Evolutionary conservation across 2,113 vertebrate genomes (phyloP).

Genomic region (Micronisus gabar): DNA sequence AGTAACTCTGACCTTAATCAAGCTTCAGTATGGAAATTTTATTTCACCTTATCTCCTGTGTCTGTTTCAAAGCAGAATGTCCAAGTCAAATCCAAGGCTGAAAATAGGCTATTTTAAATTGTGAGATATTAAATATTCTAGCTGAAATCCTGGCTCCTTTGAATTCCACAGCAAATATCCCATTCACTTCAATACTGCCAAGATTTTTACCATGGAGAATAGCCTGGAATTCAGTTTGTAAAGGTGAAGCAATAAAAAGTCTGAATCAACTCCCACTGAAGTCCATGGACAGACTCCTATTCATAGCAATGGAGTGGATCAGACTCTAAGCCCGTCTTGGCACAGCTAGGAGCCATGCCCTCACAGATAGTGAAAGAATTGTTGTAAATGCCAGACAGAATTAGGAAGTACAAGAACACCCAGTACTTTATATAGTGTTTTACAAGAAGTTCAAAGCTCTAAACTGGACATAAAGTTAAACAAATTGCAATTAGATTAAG

Average conservation of each 20-base stretch:
- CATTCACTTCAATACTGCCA: neutral
- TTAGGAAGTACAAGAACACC: constrained; percentile 59
- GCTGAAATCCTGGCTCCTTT: neutral
- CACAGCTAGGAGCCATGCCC: neutral
- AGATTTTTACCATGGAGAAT: constrained; percentile 38
- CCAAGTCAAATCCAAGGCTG: neutral
- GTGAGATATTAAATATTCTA: constrained; percentile 3
- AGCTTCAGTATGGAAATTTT: constrained; percentile 26
- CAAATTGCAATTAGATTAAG: constrained; percentile 32
- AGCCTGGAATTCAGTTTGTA: constrained; percentile 46
- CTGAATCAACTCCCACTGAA: constrained; percentile 4
- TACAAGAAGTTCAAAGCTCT: constrained; percentile 57
- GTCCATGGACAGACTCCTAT: constrained; percentile 9
- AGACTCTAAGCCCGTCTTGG: neutral
- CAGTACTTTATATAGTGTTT: constrained; percentile 27
- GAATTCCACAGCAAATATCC: constrained; percentile 15
- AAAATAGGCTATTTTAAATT: neutral
- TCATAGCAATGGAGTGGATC: neutral
- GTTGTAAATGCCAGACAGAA: constrained; percentile 61
- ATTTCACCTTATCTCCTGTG: neutral
- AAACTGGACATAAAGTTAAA: constrained; percentile 39
- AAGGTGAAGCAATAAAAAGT: constrained; percentile 22
- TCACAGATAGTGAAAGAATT: constrained; percentile 34
- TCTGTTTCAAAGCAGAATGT: constrained; percentile 13
- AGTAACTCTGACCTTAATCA: constrained; percentile 43